phyloP scores from a whole-genome alignment of 2,888 invertebrate species.

The Oxystoma pomonae region DNA sequence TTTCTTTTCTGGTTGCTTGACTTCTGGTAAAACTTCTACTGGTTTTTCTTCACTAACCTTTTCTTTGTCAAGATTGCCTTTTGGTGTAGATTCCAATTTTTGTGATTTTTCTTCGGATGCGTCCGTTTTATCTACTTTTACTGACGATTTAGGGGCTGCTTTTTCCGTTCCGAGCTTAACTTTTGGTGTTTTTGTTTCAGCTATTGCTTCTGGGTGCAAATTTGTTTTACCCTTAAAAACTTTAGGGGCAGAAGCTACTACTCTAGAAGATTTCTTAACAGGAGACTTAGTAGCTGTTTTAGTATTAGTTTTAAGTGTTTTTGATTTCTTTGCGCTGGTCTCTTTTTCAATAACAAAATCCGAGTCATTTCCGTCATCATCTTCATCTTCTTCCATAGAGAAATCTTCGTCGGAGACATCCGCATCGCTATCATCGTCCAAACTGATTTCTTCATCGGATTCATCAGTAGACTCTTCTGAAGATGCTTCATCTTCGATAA shows the following conservation, averaged over 20 bases:
- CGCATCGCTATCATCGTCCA: constrained; percentile 9
- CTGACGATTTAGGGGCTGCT: constrained; percentile 39
- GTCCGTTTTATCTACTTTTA: constrained; percentile 18
- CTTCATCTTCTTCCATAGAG: constrained; percentile 36
- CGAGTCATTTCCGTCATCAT: constrained; percentile 52
- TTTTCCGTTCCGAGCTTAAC: constrained; percentile 32
- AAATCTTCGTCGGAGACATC: constrained; percentile 26
- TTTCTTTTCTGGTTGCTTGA: constrained; percentile 34
- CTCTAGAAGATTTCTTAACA: constrained; percentile 19
- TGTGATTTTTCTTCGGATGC: constrained; percentile 27
- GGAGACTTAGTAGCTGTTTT: constrained; percentile 23
- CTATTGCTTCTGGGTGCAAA: neutral
- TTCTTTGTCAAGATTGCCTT: neutral
- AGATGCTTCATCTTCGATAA: constrained; percentile 12
- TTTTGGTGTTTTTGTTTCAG: constrained; percentile 11
- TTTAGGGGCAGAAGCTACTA: neutral
- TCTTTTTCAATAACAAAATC: constrained; percentile 45
- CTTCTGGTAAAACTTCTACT: constrained; percentile 30
- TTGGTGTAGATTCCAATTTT: constrained; percentile 40
- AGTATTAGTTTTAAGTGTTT: constrained; percentile 32
- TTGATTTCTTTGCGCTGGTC: constrained; percentile 28
- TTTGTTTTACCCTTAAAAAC: neutral
- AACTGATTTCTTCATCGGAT: neutral
- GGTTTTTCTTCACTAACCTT: neutral
- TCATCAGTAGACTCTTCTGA: constrained; percentile 1